A percentile compares a stretch with the other conserved stretches of the same genome.
Evolutionary conservation across 2,797 vertebrate genomes (phyloP).

Genomic region (Corythornis leucogaster): DNA sequence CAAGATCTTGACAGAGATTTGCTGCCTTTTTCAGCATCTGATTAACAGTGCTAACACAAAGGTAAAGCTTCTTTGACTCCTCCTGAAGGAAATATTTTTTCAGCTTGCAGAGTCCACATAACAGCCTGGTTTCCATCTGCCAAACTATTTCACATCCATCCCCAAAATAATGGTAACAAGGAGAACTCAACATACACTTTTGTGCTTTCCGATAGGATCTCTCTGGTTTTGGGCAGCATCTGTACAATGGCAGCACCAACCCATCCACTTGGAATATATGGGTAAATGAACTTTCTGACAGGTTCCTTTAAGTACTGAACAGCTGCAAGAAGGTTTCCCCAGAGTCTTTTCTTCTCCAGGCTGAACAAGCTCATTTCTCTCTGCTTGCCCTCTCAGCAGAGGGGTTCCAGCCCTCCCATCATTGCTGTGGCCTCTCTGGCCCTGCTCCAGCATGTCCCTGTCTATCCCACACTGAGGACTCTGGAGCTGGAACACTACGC

Average conservation of each 20-base stretch:
- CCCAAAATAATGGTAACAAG: not conserved
- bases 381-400: not conserved
- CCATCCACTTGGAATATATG: not conserved
- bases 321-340: not conserved
- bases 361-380: not conserved
- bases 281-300: not conserved
- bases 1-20: not conserved
- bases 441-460: not conserved
- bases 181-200: accelerated
- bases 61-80: not conserved
- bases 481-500: not conserved
- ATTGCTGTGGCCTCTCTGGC: not conserved
- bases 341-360: not conserved
- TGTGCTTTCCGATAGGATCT: not conserved
- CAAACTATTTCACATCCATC: not conserved
- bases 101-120: not conserved
- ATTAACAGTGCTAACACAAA: not conserved
- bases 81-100: not conserved
- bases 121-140: not conserved
- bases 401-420: not conserved
- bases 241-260: not conserved
- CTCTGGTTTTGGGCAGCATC: not conserved
- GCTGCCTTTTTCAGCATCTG: not conserved
- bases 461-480: not conserved
- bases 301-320: not conserved